Evolutionary conservation across 2,888 invertebrate genomes (phyloP), one percentile per base, ranked within the genome.

Genomic region (Apomyelois bistriatella): DNA sequence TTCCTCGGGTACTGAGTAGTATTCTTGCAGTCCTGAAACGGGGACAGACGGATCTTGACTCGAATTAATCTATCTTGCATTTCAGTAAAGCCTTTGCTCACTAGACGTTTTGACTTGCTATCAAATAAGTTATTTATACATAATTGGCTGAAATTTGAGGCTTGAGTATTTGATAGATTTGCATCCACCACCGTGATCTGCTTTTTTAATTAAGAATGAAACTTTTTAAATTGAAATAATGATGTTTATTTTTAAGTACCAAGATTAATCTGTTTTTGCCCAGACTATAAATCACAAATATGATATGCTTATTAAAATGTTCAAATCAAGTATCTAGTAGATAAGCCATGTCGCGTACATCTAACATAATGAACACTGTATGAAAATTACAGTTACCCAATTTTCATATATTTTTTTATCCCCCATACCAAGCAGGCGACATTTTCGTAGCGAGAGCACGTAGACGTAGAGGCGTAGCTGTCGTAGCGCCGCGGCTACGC

Each of bases 21-120:
- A 78, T 80, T 80, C 81, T 83, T 76, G 82, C 64, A 67, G 70
- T 77, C 70, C 75, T 80, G 78, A 79, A 81, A 76, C 71, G 68
- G 70, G 73, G 74, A 68, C 74, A 73, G 79, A 71, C 74, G 78
- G 77, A 80, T 84, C 85, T 78, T 77, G 82, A 77, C 80, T 83
- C 75, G 79, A 85, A 86, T 89, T 89, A 88, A 88, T 88, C 82
- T 81, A 82, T 85, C 84, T 80, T 74, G 72, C 67, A 15, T 8
- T 5, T 16, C 13, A 16, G 13, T 40, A 3, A n/a, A 36, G 8
- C 32, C 7, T 36, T 36, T 36, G 22, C 22, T 22, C 22, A 36
- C 36, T 10, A 36, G 36, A n/a, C 10, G 36, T 22, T 22, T 22
- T 22, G 22, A 22, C 22, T 22, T 3, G 22, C 22, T 22, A 22